Evolutionary conservation across 92 coral and sea anemone species (phyloP).

Genomic region (Hydrozoanthus gracilis): DNA sequence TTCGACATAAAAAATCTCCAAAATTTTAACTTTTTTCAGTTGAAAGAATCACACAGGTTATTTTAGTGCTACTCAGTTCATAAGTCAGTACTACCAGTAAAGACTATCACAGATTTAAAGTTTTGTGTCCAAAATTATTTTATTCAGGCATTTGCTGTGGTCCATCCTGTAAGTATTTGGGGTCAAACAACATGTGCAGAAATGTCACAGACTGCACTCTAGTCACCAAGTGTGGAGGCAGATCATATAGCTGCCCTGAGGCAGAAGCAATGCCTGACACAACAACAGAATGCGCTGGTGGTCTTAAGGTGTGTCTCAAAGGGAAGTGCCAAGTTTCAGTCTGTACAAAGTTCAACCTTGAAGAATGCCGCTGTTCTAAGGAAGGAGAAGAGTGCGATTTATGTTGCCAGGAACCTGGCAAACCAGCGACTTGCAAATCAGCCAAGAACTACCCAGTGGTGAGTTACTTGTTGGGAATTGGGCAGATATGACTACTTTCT

Average conservation of each 20-base stretch:
- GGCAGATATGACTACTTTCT: neutral
- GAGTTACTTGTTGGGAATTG: neutral
- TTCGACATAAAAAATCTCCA: too few relatives aligned
- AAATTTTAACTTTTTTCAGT: too few relatives aligned
- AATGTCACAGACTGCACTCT: constrained; percentile 74
- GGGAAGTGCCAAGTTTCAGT: constrained; percentile 84
- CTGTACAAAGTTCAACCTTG: constrained; percentile 67
- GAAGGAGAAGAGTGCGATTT: constrained; percentile 84
- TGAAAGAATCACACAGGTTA: too few relatives aligned
- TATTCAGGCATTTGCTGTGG: constrained; percentile 81
- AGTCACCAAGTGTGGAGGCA: constrained; percentile 65
- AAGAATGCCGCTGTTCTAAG: constrained; percentile 78
- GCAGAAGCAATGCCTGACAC: constrained; percentile 44
- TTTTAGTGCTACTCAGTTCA: too few relatives aligned
- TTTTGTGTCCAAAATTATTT: too few relatives aligned
- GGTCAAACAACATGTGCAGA: constrained; percentile 60
- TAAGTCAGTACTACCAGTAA: too few relatives aligned
- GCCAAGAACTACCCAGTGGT: constrained; percentile 59
- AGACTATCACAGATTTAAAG: too few relatives aligned
- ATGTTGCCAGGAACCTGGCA: constrained; percentile 77
- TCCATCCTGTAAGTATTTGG: constrained; percentile 58
- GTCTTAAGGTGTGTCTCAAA: constrained; percentile 72
- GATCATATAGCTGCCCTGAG: constrained; percentile 68
- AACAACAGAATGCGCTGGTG: constrained; percentile 68
- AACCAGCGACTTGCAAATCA: constrained; percentile 53